phyloP scores from a whole-genome alignment of 2,113 vertebrate genomes.

The Brachyhypopomus occidentalis region DNA sequence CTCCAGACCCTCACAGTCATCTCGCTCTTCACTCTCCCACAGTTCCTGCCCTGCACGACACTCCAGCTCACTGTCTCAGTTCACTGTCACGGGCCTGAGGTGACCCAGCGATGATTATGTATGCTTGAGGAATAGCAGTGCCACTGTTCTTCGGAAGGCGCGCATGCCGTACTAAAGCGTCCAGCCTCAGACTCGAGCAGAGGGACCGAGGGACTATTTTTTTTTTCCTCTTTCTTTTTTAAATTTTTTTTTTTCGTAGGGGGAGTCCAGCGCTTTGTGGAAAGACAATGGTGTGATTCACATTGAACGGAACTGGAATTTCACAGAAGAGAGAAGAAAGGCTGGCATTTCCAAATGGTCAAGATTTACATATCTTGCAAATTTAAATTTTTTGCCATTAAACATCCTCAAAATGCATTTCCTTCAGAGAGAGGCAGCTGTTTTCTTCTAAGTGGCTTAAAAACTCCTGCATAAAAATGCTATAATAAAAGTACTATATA shows the following conservation, averaged over 20 bases:
- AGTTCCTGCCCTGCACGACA: conserved; percentile 15
- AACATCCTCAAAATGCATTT: conserved; percentile 23
- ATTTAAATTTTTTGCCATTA: conserved; percentile 46
- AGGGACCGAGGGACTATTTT: conserved; percentile 38
- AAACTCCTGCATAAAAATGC: background rate
- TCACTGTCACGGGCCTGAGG: conserved; percentile 25
- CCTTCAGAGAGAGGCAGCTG: background rate
- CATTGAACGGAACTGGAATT: conserved; percentile 42
- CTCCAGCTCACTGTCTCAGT: conserved; percentile 22
- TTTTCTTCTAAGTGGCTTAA: conserved; percentile 7
- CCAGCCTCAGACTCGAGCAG: conserved; percentile 33
- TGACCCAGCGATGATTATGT: conserved; percentile 49
- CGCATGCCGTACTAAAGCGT: conserved; percentile 39
- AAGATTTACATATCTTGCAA: conserved; percentile 70
- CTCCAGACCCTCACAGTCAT: conserved; percentile 31
- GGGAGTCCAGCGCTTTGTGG: conserved; percentile 35
- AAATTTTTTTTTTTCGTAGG: background rate
- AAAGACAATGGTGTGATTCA: conserved; percentile 50
- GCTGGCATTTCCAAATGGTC: conserved; percentile 73
- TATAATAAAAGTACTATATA: background rate
- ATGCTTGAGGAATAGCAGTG: conserved; percentile 38
- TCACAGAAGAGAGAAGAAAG: conserved; percentile 19
- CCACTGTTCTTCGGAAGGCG: conserved; percentile 45
- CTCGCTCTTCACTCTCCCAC: conserved; percentile 22
- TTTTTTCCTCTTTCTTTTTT: conserved; percentile 24